phyloP scores from a whole-genome alignment of 2,797 vertebrate species.

The Micropoecilia bifurca region DNA sequence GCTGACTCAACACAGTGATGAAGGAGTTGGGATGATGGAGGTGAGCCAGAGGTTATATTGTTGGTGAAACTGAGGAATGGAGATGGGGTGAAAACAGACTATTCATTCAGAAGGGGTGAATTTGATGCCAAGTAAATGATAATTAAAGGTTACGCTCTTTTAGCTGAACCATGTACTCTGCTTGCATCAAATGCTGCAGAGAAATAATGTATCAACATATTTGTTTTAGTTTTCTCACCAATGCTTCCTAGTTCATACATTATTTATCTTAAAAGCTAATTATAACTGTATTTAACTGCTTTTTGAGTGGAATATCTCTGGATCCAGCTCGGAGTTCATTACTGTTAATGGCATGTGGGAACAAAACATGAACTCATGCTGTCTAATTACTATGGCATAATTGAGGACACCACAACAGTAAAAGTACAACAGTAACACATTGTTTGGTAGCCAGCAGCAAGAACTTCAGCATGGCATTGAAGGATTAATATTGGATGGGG shows the following conservation, averaged over 20 bases:
- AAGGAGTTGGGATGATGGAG: background rate
- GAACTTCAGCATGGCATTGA: background rate
- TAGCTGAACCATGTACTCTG: constrained; percentile 8
- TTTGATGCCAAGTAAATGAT: constrained; percentile 37
- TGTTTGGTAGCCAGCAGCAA: constrained; percentile 10
- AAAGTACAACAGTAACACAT: background rate
- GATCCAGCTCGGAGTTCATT: background rate
- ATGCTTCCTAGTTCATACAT: constrained; percentile 9
- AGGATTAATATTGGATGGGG: constrained; percentile 8
- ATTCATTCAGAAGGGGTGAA: constrained; percentile 15
- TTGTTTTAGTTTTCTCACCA: constrained; percentile 6
- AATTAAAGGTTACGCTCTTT: constrained; percentile 11
- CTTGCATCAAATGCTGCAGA: background rate
- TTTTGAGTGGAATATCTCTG: background rate
- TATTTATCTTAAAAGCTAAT: constrained; percentile 6
- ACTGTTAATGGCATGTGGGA: background rate
- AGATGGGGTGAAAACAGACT: background rate
- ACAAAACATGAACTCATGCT: background rate
- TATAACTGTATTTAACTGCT: background rate
- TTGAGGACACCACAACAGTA: background rate
- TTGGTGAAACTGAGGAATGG: constrained; percentile 6
- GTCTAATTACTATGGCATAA: background rate
- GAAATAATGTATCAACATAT: constrained; percentile 14
- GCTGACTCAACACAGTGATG: constrained; percentile 26
- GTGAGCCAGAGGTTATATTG: constrained; percentile 29